These are phyloP conservation scores for Lottia scabra DNA, from an alignment of 2,888 invertebrate genomes.

Conservation along the genomic window DNA sequence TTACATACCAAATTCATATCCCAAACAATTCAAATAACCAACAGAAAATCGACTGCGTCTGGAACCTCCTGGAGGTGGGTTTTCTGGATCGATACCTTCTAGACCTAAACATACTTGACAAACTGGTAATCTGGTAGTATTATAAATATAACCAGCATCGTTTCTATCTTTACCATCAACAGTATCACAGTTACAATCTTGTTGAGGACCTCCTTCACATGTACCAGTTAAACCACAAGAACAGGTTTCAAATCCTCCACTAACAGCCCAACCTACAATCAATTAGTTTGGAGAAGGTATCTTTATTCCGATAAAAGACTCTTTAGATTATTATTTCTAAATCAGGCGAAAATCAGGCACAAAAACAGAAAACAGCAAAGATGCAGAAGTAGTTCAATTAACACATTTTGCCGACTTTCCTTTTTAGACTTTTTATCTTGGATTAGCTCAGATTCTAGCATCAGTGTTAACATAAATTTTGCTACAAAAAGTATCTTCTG, in stretches of 20 bases:
- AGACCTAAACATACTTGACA: conserved; percentile 27
- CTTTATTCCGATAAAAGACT: too few relatives aligned
- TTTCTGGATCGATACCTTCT: background rate
- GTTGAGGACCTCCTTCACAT: conserved; percentile 37
- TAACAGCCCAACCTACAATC: conserved; percentile 43
- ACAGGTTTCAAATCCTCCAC: conserved; percentile 36
- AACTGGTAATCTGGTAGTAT: conserved; percentile 32
- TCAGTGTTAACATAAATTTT: too few relatives aligned
- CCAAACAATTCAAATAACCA: background rate
- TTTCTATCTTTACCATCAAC: conserved; percentile 16
- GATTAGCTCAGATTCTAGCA: too few relatives aligned
- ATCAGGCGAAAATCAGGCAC: too few relatives aligned
- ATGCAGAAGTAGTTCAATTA: too few relatives aligned
- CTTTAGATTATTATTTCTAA: too few relatives aligned
- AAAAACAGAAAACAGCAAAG: too few relatives aligned
- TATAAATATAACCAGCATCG: conserved; percentile 29
- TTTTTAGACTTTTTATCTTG: too few relatives aligned
- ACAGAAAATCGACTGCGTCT: background rate
- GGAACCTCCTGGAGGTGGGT: conserved; percentile 7
- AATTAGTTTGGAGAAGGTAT: background rate
- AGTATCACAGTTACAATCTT: conserved; percentile 50
- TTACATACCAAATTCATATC: background rate
- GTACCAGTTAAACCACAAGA: conserved; percentile 42
- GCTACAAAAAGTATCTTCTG: too few relatives aligned
- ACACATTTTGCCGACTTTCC: too few relatives aligned